Evolutionary conservation across 2,888 invertebrate genomes (phyloP).

Genomic region (Eurytoma adleriae): DNA sequence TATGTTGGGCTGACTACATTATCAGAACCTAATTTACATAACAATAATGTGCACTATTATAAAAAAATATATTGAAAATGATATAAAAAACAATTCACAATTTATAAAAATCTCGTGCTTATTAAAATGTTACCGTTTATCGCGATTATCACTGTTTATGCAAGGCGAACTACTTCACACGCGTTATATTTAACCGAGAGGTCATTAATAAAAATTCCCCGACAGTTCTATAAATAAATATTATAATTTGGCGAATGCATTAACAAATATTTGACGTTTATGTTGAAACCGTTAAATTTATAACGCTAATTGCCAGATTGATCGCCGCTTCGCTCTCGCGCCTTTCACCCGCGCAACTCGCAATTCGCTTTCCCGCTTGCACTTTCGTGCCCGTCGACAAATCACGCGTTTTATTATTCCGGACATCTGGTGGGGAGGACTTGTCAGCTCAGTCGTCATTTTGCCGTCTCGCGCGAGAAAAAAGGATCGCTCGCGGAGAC

Average conservation of each 20-base stretch:
- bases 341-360: neutral
- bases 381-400: neutral
- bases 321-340: neutral
- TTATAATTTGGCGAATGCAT: neutral
- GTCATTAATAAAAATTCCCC: neutral
- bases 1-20: too few species aligned
- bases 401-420: constrained; percentile 2
- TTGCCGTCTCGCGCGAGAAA: neutral
- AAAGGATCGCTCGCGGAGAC: neutral
- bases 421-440: neutral
- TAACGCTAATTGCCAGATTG: constrained; percentile 10
- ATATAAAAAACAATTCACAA: too few species aligned
- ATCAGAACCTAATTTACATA: too few species aligned
- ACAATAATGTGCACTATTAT: too few species aligned
- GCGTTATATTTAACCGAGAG: too few species aligned
- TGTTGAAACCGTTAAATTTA: neutral
- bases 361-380: neutral
- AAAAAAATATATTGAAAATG: too few species aligned
- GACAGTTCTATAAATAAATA: neutral
- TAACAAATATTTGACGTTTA: neutral
- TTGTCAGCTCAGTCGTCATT: neutral
- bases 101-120: too few species aligned
- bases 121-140: too few species aligned
- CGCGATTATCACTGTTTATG: too few species aligned
- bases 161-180: too few species aligned